Conservation (phyloP, 2,888 invertebrate genomes). For the Tiliacea citrago region DNA sequence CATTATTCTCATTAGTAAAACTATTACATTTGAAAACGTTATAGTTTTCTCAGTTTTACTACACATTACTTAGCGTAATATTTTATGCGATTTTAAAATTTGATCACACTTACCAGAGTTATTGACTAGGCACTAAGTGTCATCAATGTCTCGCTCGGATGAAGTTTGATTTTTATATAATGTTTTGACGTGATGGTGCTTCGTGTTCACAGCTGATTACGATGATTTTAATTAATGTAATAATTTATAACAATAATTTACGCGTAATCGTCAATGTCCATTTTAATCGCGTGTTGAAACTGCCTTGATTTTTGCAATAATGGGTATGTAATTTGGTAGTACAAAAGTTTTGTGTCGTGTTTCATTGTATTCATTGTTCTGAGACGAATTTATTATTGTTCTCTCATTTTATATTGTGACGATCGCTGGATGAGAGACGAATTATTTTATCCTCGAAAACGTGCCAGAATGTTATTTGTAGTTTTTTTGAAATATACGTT, state of each 20-base stretch:
- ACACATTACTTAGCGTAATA: slow-evolving; percentile 59
- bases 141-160: slow-evolving; percentile 62
- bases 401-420: slow-evolving; percentile 77
- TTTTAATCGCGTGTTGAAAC: slow-evolving; percentile 71
- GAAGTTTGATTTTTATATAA: slow-evolving; percentile 67
- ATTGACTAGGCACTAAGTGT: slow-evolving; percentile 61
- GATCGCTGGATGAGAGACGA: slow-evolving; percentile 76
- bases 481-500: slow-evolving; percentile 82
- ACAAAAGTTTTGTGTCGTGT: slow-evolving; percentile 82
- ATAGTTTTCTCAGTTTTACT: slow-evolving; percentile 76
- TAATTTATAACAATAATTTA: slow-evolving; percentile 71
- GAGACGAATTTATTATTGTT: slow-evolving; percentile 84
- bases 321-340: slow-evolving; percentile 80
- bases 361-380: slow-evolving; percentile 78
- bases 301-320: slow-evolving; percentile 78
- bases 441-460: slow-evolving; percentile 81
- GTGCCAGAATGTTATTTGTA: slow-evolving; percentile 89
- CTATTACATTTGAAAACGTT: slow-evolving; percentile 76
- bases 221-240: slow-evolving; percentile 67
- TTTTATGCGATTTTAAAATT: slow-evolving; percentile 55
- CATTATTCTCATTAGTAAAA: slow-evolving; percentile 61
- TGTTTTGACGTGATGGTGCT: slow-evolving; percentile 82
- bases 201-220: slow-evolving; percentile 79
- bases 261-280: slow-evolving; percentile 65
- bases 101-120: slow-evolving; percentile 50